Evolutionary conservation across 2,888 invertebrate genomes (phyloP).

Genomic region (Lissonota sp.): DNA sequence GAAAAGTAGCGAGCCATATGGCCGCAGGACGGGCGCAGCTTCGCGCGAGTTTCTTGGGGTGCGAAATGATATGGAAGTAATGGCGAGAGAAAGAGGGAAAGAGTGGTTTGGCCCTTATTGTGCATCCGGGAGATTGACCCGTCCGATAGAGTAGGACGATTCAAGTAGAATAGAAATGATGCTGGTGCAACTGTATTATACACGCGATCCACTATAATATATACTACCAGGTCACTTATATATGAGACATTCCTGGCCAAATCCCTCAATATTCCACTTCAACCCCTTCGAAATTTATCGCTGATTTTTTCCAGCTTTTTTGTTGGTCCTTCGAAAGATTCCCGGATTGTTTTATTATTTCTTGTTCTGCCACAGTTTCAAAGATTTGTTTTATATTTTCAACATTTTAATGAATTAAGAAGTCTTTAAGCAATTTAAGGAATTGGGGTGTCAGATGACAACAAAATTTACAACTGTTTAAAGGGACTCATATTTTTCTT

Average conservation of each 20-base stretch:
- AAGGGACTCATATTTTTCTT: no score
- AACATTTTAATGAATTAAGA: no score
- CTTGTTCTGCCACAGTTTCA: no score
- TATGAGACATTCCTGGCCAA: background rate
- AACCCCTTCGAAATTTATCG: no score
- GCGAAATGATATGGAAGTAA: slow-evolving; percentile 84
- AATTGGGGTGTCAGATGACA: no score
- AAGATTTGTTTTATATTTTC: no score
- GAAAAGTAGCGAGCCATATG: slow-evolving; percentile 75
- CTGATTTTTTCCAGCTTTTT: no score
- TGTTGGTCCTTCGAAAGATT: no score
- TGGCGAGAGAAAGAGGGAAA: slow-evolving; percentile 72
- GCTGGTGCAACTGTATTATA: slow-evolving; percentile 21
- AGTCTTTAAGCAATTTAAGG: no score
- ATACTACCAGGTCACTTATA: slow-evolving; percentile 25
- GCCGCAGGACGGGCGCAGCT: slow-evolving; percentile 67
- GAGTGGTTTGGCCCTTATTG: slow-evolving; percentile 69
- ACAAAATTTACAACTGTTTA: no score
- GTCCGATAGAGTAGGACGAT: slow-evolving; percentile 76
- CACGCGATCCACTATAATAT: slow-evolving; percentile 37
- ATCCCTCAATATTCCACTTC: no score
- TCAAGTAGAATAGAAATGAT: slow-evolving; percentile 63
- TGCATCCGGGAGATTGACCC: slow-evolving; percentile 82
- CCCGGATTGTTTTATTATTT: no score
- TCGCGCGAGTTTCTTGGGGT: slow-evolving; percentile 76